These are phyloP conservation scores for Pheosia tremula DNA, from an alignment of 2,888 invertebrate species.

Conservation along the genomic window DNA sequence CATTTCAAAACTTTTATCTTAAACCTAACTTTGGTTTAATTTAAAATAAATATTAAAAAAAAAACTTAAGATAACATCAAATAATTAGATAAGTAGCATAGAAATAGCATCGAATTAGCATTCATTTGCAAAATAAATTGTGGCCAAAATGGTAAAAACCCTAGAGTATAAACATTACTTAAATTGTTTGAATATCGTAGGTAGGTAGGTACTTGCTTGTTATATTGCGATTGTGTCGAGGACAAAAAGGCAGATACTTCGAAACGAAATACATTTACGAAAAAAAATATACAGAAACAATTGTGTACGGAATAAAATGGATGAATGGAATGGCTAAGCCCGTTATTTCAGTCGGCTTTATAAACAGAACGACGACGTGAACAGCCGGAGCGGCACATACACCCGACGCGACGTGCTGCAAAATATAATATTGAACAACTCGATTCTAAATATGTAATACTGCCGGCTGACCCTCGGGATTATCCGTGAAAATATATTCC, in stretches of 20 bases:
- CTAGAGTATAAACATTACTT: too few relatives aligned
- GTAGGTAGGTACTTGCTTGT: too few relatives aligned
- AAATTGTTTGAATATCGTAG: too few relatives aligned
- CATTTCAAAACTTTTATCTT: background rate
- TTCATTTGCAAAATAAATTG: too few relatives aligned
- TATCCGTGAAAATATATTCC: conserved; percentile 37
- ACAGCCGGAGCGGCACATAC: conserved; percentile 25
- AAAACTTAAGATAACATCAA: too few relatives aligned
- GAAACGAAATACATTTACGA: conserved; percentile 31
- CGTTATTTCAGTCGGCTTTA: conserved; percentile 47
- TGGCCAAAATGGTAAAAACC: too few relatives aligned
- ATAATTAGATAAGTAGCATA: too few relatives aligned
- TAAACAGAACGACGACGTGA: conserved; percentile 50
- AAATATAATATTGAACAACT: conserved; percentile 32
- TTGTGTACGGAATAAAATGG: conserved; percentile 42
- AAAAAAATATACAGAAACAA: conserved; percentile 32
- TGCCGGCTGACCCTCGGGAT: conserved; percentile 32
- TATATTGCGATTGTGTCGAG: background rate
- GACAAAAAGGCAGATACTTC: conserved; percentile 26
- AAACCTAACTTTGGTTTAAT: too few relatives aligned
- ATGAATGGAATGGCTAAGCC: conserved; percentile 51
- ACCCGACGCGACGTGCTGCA: conserved; percentile 11
- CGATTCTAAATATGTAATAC: conserved; percentile 36
- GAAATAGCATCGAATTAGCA: too few relatives aligned
- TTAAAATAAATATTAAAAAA: too few relatives aligned